These are phyloP conservation scores for Leptinotarsa juncta DNA, from an alignment of 2,888 invertebrate species.

Conservation along the genomic window DNA sequence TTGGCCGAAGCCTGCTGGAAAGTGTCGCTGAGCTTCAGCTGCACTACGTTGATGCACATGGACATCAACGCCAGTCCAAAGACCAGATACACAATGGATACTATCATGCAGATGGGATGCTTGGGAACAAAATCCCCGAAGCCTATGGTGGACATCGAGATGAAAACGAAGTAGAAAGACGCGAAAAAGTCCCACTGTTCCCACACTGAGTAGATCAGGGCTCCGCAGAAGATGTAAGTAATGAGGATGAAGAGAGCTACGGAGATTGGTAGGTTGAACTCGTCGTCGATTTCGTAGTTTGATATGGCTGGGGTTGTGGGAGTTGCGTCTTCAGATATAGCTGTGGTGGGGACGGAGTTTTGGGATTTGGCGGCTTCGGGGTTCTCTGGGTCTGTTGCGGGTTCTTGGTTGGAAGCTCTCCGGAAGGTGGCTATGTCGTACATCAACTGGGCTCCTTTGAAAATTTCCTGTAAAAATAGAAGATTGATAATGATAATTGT, in stretches of 20 bases:
- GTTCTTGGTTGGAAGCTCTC: constrained; percentile 70
- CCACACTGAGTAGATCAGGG: constrained; percentile 80
- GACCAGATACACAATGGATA: constrained; percentile 91
- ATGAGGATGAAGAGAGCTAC: constrained; percentile 87
- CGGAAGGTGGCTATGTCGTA: constrained; percentile 83
- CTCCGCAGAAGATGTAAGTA: constrained; percentile 88
- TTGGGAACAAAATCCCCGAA: constrained; percentile 92
- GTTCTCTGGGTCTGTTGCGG: constrained; percentile 41
- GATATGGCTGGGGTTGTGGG: constrained; percentile 84
- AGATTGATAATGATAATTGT: not conserved
- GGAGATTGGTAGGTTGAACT: constrained; percentile 94
- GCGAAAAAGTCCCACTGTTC: constrained; percentile 93
- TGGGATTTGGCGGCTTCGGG: constrained; percentile 21
- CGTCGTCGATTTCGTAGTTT: constrained; percentile 86
- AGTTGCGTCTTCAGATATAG: constrained; percentile 67
- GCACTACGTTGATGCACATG: constrained; percentile 97
- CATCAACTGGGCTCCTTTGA: constrained; percentile 85
- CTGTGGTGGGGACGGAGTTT: constrained; percentile 4
- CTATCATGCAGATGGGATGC: constrained; percentile 84
- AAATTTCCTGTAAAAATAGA: constrained; percentile 74
- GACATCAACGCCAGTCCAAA: constrained; percentile 95
- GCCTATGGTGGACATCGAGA: constrained; percentile 97
- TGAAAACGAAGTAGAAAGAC: constrained; percentile 96
- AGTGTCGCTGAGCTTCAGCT: constrained; percentile 81
- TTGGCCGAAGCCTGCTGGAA: constrained; percentile 88